These are phyloP conservation scores for Acyrthosiphon pisum DNA, from an alignment of 1,140 invertebrate genomes.

Conservation along the genomic window DNA sequence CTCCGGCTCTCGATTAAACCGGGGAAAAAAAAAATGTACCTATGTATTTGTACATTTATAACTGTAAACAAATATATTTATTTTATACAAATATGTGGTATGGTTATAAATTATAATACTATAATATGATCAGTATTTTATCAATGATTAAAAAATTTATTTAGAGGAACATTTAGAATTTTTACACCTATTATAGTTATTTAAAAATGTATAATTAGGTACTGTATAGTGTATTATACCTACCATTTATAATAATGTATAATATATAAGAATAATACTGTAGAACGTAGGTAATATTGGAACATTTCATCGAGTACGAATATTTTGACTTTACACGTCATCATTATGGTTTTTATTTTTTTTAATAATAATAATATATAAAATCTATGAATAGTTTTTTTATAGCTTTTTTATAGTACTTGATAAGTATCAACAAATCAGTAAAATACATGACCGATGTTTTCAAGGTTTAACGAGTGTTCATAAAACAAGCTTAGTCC, in stretches of 20 bases:
- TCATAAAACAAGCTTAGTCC: constrained; percentile 22
- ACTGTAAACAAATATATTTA: background rate
- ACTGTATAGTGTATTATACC: background rate
- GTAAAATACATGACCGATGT: background rate
- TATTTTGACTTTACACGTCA: background rate
- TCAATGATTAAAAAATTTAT: background rate
- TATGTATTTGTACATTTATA: background rate
- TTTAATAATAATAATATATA: background rate
- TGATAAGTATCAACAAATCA: constrained; percentile 6
- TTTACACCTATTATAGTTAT: background rate
- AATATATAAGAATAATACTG: background rate
- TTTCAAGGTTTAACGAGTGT: constrained; percentile 8
- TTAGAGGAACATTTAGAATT: background rate
- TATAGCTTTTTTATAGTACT: background rate
- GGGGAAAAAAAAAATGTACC: no score
- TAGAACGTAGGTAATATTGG: no score
- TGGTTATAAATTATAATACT: background rate
- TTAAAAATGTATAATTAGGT: background rate
- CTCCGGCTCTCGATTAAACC: no score
- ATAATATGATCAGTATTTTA: background rate
- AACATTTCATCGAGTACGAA: background rate
- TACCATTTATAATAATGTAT: background rate
- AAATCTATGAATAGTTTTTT: background rate
- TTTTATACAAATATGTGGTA: background rate
- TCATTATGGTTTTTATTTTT: background rate